Base-by-base conservation (phyloP, 2,888 invertebrate genomes). In the Hesperia comma region DNA sequence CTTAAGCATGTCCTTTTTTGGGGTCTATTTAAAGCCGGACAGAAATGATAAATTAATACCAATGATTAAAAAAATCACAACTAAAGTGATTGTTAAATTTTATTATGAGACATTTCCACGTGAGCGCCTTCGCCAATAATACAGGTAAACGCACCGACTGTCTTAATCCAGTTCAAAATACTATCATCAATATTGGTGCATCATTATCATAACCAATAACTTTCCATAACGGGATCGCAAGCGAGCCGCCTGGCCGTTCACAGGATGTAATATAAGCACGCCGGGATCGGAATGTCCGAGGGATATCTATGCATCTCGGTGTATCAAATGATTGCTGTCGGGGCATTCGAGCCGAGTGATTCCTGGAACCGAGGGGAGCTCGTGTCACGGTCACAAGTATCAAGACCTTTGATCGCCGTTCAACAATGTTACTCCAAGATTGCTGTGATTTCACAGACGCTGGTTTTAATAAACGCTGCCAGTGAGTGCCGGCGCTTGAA, bases 171-270 rank as follows among this genome's bases (percentile, higher is more conserved):
- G n/a, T 55, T 15, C 55, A 37, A 37, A 55, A 15, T 37, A 55
- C 37, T 46, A 26, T 7, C 26, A 33, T 10, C 10, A 56, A 56
- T 37, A 8, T 15, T 17, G 4, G 63, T 66, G 63, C 63, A 69
- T 15, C 53, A 56, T 53, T 60, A 64, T 43, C n/a, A n/a, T n/a
- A n/a, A 62, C 61, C 70, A 63, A 69, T 70, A 62, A 69, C 74
- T 74, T 76, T 73, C 71, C 73, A 68, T 77, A 78, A 78, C 79
- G 76, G 75, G 75, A 80, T 75, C 70, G 68, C 71, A 12, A 17
- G 71, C 72, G 68, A 63, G 70, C 70, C 57, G 56, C 49, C 67
- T 66, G 64, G 67, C 51, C 68, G 67, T 66, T 68, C 68, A 61
- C 72, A 68, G 64, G 62, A 69, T 54, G 63, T 68, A 69, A 69